phyloP scores from a whole-genome alignment of 2,888 invertebrate species.

The Temnothorax rugatulus region DNA sequence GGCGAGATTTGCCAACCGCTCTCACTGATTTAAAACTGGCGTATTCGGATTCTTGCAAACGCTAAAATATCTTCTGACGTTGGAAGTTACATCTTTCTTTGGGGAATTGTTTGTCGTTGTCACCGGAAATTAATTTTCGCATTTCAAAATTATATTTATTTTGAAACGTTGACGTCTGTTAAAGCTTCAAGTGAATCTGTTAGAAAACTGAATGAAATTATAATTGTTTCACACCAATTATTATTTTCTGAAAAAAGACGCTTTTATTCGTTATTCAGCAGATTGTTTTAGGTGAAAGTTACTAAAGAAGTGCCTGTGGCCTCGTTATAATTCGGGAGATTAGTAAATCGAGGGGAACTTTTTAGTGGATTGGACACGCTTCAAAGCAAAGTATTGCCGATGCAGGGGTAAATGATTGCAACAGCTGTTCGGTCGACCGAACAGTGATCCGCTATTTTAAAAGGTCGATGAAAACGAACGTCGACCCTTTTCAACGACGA shows the following conservation, averaged over 20 bases:
- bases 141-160: background rate
- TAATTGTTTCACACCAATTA: background rate
- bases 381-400: slow-evolving; percentile 55
- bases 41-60: slow-evolving; percentile 35
- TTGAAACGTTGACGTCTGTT: background rate
- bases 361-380: slow-evolving; percentile 20
- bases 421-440: slow-evolving; percentile 72
- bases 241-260: background rate
- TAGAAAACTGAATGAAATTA: background rate
- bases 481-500: slow-evolving; percentile 81
- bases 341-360: slow-evolving; percentile 24
- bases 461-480: slow-evolving; percentile 72
- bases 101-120: slow-evolving; percentile 17
- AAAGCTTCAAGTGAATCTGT: background rate
- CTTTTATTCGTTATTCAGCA: background rate
- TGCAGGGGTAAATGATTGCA: slow-evolving; percentile 61
- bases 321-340: slow-evolving; percentile 26
- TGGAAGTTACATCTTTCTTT: slow-evolving; percentile 1
- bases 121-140: slow-evolving; percentile 8
- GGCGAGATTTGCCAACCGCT: slow-evolving; percentile 65
- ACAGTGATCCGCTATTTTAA: slow-evolving; percentile 52
- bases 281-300: too few relatives aligned
- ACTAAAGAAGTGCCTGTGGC: background rate
- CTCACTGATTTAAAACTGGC: slow-evolving; percentile 64
- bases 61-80: slow-evolving; percentile 53